Evolutionary conservation across 1,140 invertebrate species (phyloP), one percentile per base, ranked within the genome.

Genomic region (Drosophila arawakana): DNA sequence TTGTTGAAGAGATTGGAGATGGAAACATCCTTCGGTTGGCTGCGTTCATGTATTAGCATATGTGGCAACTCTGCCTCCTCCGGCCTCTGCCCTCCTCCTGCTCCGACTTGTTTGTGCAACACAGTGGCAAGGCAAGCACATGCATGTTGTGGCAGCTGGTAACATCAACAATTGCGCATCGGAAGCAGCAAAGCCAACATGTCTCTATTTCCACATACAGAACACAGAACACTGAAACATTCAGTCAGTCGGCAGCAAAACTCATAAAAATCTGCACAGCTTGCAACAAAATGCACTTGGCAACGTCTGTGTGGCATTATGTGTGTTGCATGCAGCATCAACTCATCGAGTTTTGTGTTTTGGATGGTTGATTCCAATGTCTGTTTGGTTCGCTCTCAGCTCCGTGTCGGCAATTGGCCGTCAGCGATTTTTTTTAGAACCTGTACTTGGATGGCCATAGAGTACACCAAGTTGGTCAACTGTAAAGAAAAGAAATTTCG

Each of bases 121-220:
- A 85, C 35, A 73, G 49, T 55, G 62, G 54, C 58, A 72, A 46
- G 62, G 54, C 58, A 72, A 46, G 73, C 37, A 67, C 39, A 71
- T 65, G 39, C 34, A 66, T 60, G 66, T 44, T 74, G 41, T 68
- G 30, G 46, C 35, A 58, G 41, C 60, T 74, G 50, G 68, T 44
- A 89, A 76, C 70, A 74, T 70, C 74, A 80, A 81, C 84, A 78
- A 78, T 77, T 84, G 80, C 80, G 57, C 80, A 78, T 89, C 84
- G 80, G 75, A 88, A 81, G 84, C 84, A 73, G 84, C 72, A 88
- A 89, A 88, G 81, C 84, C 84, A 88, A 89, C 84, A 88, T 89
- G 80, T 88, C 84, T 88, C 80, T 88, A 88, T 88, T 86, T 86
- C 83, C 70, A 47, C 83, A 88, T 86, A 30, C 74, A 82, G 72